Conservation (phyloP, 2,888 invertebrate species). For the Tigriopus californicus region DNA sequence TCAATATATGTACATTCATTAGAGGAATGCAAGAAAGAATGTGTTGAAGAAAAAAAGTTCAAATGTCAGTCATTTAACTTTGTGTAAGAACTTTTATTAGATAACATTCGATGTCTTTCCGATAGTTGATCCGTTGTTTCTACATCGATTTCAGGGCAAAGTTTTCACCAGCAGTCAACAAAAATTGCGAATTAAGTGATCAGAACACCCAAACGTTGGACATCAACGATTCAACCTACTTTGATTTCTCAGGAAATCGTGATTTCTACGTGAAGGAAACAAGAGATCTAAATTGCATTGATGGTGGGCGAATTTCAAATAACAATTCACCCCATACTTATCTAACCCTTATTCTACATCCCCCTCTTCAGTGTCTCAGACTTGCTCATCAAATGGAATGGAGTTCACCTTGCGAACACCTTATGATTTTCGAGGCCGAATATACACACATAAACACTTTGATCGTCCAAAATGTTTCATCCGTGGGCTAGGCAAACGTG, state of each 20-base stretch:
- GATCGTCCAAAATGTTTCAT: slow-evolving; percentile 62
- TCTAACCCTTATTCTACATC: background rate
- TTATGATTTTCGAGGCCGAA: slow-evolving; percentile 70
- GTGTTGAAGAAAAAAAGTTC: slow-evolving; percentile 60
- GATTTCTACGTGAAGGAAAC: slow-evolving; percentile 63
- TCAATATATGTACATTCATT: slow-evolving; percentile 39
- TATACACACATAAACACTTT: slow-evolving; percentile 72
- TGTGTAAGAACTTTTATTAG: slow-evolving; percentile 2
- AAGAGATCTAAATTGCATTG: slow-evolving; percentile 10
- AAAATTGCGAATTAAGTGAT: slow-evolving; percentile 78
- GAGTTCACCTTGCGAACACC: slow-evolving; percentile 72
- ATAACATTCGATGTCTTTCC: background rate
- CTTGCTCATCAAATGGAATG: slow-evolving; percentile 84
- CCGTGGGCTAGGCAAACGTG: slow-evolving; percentile 67
- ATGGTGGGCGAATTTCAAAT: slow-evolving; percentile 1
- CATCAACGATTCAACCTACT: slow-evolving; percentile 61
- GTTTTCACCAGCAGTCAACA: slow-evolving; percentile 24
- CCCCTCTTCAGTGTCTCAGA: slow-evolving; percentile 50
- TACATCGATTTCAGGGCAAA: slow-evolving; percentile 15
- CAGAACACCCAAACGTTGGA: slow-evolving; percentile 59
- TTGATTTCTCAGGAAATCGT: slow-evolving; percentile 47
- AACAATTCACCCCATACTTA: background rate
- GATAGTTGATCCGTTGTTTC: background rate
- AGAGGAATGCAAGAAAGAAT: slow-evolving; percentile 63
- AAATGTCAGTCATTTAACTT: slow-evolving; percentile 52